Evolutionary conservation across 2,888 invertebrate species (phyloP).

Genomic region (Chrysodeixis includens): DNA sequence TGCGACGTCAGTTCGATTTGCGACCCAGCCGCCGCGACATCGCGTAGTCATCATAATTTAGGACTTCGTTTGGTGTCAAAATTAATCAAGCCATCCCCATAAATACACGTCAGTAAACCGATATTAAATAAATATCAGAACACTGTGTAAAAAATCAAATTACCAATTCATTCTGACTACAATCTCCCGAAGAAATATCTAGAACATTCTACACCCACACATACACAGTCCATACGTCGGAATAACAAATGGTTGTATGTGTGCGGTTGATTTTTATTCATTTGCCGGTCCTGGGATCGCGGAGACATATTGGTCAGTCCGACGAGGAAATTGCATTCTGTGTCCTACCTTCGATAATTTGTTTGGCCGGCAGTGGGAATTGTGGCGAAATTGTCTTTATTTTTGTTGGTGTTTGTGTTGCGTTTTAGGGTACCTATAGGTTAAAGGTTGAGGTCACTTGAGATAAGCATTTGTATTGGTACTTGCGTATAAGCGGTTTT

Average conservation of each 20-base stretch:
- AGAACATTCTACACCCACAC: background rate
- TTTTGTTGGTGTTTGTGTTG: background rate
- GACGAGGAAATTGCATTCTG: conserved; percentile 72
- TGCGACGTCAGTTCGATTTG: too few species aligned
- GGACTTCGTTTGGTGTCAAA: too few species aligned
- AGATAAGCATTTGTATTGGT: too few species aligned
- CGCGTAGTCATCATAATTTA: too few species aligned
- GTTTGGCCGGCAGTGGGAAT: conserved; percentile 35
- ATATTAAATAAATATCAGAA: too few species aligned
- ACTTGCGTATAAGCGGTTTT: too few species aligned
- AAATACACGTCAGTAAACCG: too few species aligned
- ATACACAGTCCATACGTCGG: conserved; percentile 15
- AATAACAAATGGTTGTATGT: conserved; percentile 59
- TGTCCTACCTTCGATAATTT: conserved; percentile 65
- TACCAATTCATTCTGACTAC: background rate
- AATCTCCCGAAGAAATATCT: background rate
- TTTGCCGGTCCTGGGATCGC: conserved; percentile 58
- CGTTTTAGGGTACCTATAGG: too few species aligned
- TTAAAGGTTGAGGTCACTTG: too few species aligned
- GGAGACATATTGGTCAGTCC: conserved; percentile 71
- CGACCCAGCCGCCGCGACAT: too few species aligned
- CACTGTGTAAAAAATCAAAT: background rate
- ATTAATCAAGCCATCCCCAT: too few species aligned
- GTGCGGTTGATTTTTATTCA: conserved; percentile 74
- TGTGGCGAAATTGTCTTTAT: conserved; percentile 21